A percentile compares a stretch with the other conserved stretches of the same genome.
Evolutionary conservation across 1,140 invertebrate species (phyloP).

Genomic region (Drosophila rufa): DNA sequence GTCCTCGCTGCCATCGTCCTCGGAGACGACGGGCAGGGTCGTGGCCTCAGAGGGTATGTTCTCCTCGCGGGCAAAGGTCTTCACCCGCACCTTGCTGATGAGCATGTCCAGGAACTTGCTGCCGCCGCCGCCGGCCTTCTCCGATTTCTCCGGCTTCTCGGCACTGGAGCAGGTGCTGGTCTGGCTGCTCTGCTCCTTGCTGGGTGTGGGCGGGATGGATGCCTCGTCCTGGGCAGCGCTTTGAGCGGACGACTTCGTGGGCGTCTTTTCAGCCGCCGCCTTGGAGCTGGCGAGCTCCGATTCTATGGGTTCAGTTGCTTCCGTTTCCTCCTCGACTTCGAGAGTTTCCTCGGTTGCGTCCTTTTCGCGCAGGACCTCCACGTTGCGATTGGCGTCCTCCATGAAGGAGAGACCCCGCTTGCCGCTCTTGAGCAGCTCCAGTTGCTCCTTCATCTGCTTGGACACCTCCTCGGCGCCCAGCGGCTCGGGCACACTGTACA

Average conservation of each 20-base stretch:
- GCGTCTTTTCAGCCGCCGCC: slow-evolving; percentile 23
- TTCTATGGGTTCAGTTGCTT: background rate
- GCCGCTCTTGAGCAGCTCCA: slow-evolving; percentile 69
- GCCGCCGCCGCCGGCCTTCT: slow-evolving; percentile 30
- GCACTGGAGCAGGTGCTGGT: slow-evolving; percentile 42
- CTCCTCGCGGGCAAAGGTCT: slow-evolving; percentile 62
- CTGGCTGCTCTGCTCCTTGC: slow-evolving; percentile 31
- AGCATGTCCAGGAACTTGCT: slow-evolving; percentile 80
- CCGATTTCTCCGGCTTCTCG: slow-evolving; percentile 47
- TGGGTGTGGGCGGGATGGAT: slow-evolving; percentile 39
- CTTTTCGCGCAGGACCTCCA: slow-evolving; percentile 20
- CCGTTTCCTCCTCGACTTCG: background rate
- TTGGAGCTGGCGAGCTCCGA: background rate
- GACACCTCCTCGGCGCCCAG: slow-evolving; percentile 62
- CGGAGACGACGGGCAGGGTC: background rate
- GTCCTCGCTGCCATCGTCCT: slow-evolving; percentile 63
- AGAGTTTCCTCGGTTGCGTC: background rate
- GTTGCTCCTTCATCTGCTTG: slow-evolving; percentile 78
- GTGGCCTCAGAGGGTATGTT: slow-evolving; percentile 22
- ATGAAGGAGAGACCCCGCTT: slow-evolving; percentile 66
- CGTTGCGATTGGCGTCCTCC: slow-evolving; percentile 55
- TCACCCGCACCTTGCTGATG: slow-evolving; percentile 72
- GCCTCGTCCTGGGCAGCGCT: background rate
- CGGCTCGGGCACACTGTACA: slow-evolving; percentile 50
- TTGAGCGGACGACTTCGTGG: slow-evolving; percentile 19